These are phyloP conservation scores for Pomacea maculata DNA, from an alignment of 1,140 invertebrate species.

Conservation along the genomic window DNA sequence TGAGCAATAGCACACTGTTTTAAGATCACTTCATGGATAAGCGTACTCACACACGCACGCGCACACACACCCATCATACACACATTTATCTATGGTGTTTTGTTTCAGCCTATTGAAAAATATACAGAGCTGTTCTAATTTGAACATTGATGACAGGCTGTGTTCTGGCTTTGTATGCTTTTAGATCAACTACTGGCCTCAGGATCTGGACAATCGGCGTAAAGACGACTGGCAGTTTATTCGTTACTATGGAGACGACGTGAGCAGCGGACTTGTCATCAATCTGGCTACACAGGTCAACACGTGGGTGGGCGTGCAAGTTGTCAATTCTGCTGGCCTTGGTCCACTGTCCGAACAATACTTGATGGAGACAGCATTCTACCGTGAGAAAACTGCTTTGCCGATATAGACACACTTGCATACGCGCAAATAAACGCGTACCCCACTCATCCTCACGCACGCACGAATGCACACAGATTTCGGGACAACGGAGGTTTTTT, in stretches of 20 bases:
- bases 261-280: constrained; percentile 79
- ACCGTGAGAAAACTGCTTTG: constrained; percentile 25
- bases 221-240: constrained; percentile 32
- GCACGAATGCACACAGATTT: too few relatives aligned
- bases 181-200: constrained; percentile 60
- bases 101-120: background rate
- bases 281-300: constrained; percentile 92
- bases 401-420: too few relatives aligned
- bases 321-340: constrained; percentile 94
- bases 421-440: too few relatives aligned
- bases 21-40: too few relatives aligned
- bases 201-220: constrained; percentile 35
- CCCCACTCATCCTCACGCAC: too few relatives aligned
- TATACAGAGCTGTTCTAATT: background rate
- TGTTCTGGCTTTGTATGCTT: background rate
- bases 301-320: constrained; percentile 94
- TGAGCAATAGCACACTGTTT: too few relatives aligned
- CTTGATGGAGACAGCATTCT: constrained; percentile 41
- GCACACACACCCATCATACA: background rate
- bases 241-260: constrained; percentile 41
- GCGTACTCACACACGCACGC: too few relatives aligned
- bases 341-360: constrained; percentile 67
- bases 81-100: background rate
- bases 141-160: too few relatives aligned
- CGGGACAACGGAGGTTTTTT: too few relatives aligned